Conservation (phyloP, 2,797 vertebrate species). For the Serranus cabrilla region DNA sequence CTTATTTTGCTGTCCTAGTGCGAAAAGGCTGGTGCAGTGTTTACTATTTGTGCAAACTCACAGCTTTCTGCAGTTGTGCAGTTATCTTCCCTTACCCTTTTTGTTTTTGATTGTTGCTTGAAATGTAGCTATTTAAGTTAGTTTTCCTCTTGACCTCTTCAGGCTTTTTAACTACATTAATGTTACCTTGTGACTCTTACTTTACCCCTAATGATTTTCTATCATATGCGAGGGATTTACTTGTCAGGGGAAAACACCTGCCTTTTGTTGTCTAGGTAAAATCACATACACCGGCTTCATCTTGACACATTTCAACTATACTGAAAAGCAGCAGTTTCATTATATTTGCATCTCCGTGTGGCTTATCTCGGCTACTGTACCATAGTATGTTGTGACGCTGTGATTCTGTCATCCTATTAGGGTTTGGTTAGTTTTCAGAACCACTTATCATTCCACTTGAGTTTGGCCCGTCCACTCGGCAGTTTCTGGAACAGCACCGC, state of each 20-base stretch:
- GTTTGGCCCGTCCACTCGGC: not conserved
- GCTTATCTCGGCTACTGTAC: not conserved
- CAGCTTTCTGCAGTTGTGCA: constrained; percentile 1
- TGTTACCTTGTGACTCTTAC: not conserved
- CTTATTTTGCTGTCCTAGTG: not conserved
- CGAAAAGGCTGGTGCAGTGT: too few species aligned
- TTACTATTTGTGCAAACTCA: not conserved
- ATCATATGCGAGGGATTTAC: not conserved
- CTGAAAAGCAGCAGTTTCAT: not conserved
- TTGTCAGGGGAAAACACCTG: not conserved
- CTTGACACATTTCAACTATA: not conserved
- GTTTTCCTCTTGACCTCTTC: too few species aligned
- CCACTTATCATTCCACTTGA: not conserved
- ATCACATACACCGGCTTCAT: not conserved
- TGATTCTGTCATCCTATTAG: not conserved
- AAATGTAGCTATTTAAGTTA: not conserved
- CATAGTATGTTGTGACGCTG: not conserved
- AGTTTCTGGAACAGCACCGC: not conserved
- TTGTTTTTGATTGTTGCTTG: constrained; percentile 2
- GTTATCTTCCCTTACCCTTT: not conserved
- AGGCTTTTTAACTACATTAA: not conserved
- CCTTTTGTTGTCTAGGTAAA: not conserved
- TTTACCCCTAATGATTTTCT: too few species aligned
- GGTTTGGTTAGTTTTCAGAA: constrained; percentile 5
- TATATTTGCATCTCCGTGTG: not conserved